These are phyloP conservation scores for Drosophila merina DNA, from an alignment of 2,888 invertebrate species.

Conservation along the genomic window DNA sequence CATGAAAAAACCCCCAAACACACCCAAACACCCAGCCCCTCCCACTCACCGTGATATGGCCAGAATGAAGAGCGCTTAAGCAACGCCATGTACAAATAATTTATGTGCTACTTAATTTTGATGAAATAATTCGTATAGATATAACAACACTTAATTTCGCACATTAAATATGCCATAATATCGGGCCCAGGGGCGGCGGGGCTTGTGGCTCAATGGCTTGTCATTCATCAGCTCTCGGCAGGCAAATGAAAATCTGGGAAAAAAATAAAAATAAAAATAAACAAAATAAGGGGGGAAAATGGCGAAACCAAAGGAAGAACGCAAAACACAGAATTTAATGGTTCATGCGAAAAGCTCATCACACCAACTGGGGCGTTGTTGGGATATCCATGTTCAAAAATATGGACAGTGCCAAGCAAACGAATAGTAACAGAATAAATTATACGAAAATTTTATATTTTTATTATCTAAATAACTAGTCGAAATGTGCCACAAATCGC, in stretches of 20 bases:
- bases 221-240: constrained; percentile 69
- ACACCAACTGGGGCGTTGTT: constrained; percentile 28
- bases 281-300: constrained; percentile 10
- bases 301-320: constrained; percentile 27
- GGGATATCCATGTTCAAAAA: constrained; percentile 12
- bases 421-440: background rate
- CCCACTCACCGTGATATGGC: constrained; percentile 11
- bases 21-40: constrained; percentile 1
- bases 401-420: constrained; percentile 3
- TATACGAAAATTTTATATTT: background rate
- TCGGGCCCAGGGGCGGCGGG: constrained; percentile 15
- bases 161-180: constrained; percentile 75
- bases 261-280: constrained; percentile 25
- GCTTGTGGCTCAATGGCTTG: constrained; percentile 58
- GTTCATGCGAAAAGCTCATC: constrained; percentile 61
- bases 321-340: constrained; percentile 61
- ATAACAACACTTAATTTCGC: constrained; percentile 76
- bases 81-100: constrained; percentile 57
- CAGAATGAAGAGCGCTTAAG: constrained; percentile 23
- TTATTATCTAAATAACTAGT: background rate
- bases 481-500: background rate
- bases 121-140: constrained; percentile 74
- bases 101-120: constrained; percentile 74
- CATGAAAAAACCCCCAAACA: constrained; percentile 3
- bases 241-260: constrained; percentile 62